Percentiles rank a stretch among this genome's conserved stretches.
Evolutionary conservation across 2,113 vertebrate species (phyloP).

Genomic region (Struthidea cinerea): DNA sequence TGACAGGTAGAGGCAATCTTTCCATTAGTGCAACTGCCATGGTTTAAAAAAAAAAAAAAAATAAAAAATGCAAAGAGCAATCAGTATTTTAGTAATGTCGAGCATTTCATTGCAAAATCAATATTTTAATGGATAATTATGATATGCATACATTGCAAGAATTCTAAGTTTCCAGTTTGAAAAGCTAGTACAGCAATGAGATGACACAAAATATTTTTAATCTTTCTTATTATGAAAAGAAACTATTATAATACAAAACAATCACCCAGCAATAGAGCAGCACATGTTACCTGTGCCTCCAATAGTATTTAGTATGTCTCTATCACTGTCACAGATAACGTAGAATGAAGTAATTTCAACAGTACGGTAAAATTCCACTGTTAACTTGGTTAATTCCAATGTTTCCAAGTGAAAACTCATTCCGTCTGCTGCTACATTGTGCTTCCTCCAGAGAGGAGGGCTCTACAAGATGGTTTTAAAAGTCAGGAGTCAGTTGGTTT

Average conservation of each 20-base stretch:
- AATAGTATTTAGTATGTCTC: background rate
- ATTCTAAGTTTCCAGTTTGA: background rate
- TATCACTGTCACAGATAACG: background rate
- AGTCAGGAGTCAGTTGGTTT: background rate
- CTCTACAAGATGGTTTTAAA: background rate
- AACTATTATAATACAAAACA: background rate
- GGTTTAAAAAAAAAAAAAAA: background rate
- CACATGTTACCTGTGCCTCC: background rate
- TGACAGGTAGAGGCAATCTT: slow-evolving; percentile 95
- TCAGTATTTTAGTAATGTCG: background rate
- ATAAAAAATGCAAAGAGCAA: background rate
- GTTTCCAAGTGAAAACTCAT: background rate
- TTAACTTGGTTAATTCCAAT: background rate
- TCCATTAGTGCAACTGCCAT: slow-evolving; percentile 90
- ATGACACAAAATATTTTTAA: background rate
- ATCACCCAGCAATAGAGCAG: background rate
- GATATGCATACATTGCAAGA: background rate
- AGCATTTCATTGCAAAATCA: background rate
- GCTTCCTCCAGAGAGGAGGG: background rate
- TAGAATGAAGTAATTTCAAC: background rate
- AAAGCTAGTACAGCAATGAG: background rate
- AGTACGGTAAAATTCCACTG: background rate
- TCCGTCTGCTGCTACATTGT: background rate
- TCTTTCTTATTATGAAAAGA: background rate
- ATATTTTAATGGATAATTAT: background rate